Conservation (phyloP, 2,113 vertebrate species). For the Galeopterus variegatus region DNA sequence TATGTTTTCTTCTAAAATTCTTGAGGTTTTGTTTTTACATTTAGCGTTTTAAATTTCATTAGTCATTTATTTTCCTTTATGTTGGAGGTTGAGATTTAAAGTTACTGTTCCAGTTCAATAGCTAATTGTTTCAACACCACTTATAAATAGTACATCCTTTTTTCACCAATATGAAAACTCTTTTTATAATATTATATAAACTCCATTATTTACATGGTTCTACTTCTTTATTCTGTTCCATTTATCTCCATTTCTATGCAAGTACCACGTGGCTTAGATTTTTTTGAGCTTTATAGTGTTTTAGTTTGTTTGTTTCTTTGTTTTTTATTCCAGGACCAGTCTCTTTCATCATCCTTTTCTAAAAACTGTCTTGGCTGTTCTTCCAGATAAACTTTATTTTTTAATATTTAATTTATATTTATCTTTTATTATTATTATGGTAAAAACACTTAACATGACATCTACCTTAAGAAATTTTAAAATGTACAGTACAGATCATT, state of each 20-base stretch:
- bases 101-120: not conserved
- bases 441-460: not conserved
- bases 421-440: not conserved
- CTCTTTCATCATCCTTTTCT: not conserved
- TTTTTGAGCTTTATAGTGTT: not conserved
- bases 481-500: not conserved
- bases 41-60: constrained; percentile 6
- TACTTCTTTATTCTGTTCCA: not conserved
- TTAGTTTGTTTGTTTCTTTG: not conserved
- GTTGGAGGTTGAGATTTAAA: not conserved
- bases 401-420: not conserved
- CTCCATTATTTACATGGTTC: constrained; percentile 10
- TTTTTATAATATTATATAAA: not conserved
- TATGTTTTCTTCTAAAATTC: not conserved
- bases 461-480: not conserved
- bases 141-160: constrained; percentile 9
- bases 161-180: not conserved
- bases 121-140: not conserved
- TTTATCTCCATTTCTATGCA: not conserved
- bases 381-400: not conserved
- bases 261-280: not conserved
- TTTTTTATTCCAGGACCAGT: not conserved
- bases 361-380: constrained; percentile 29
- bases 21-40: not conserved
- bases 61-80: constrained; percentile 27